Conservation (phyloP, 2,113 vertebrate genomes). For the Onychostruthus taczanowskii region DNA sequence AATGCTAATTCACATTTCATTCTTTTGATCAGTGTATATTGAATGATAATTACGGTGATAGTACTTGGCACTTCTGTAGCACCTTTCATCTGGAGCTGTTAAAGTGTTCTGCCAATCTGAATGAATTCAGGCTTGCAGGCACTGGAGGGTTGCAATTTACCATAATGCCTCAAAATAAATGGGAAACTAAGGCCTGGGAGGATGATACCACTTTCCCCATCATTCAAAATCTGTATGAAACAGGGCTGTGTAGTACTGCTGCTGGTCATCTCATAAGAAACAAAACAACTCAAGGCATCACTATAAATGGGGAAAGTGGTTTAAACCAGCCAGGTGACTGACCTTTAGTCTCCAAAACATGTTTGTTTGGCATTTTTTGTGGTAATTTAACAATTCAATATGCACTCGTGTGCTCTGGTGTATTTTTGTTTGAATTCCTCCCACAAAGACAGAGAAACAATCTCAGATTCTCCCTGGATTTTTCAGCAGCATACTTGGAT, state of each 20-base stretch:
- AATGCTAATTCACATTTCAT: constrained; percentile 65
- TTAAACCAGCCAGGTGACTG: neutral
- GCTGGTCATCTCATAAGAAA: neutral
- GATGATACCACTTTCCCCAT: neutral
- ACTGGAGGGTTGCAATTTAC: neutral
- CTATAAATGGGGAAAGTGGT: neutral
- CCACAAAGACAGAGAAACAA: neutral
- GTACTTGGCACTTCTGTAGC: constrained; percentile 54
- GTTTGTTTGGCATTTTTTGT: neutral
- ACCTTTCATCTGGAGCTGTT: constrained; percentile 50
- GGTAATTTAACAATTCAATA: neutral
- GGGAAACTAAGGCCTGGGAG: neutral
- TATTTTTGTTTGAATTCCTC: neutral
- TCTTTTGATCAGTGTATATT: constrained; percentile 61
- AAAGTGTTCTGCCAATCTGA: constrained; percentile 4
- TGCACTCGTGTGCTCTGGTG: neutral
- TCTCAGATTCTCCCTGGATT: neutral
- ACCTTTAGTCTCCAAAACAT: neutral
- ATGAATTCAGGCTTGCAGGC: constrained; percentile 7
- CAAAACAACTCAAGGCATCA: neutral
- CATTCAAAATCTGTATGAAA: neutral
- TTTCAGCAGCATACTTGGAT: neutral
- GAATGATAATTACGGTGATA: constrained; percentile 60
- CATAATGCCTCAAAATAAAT: neutral
- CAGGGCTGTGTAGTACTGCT: neutral